Conservation (phyloP, 1,140 invertebrate species). For the Drosophila melanica region DNA sequence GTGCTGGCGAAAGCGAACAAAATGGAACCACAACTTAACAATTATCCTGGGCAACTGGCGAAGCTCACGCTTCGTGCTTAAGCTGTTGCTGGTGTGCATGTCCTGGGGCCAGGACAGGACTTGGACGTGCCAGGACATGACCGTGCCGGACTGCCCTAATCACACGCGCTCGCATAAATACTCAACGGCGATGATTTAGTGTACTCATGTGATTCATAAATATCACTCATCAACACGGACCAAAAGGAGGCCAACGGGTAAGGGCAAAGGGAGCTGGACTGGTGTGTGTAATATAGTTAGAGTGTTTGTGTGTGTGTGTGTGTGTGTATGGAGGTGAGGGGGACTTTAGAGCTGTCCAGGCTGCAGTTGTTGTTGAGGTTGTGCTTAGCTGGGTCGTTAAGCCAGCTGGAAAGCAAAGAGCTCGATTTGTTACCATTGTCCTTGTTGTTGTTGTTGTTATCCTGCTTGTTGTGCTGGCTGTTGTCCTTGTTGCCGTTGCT, state of each 20-base stretch:
- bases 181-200: slow-evolving; percentile 56
- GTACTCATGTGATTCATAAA: slow-evolving; percentile 75
- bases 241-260: background rate
- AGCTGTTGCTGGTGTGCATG: slow-evolving; percentile 11
- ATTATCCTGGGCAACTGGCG: slow-evolving; percentile 38
- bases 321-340: background rate
- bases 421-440: slow-evolving; percentile 15
- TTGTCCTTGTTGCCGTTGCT: background rate
- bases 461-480: background rate
- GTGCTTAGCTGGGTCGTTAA: slow-evolving; percentile 31
- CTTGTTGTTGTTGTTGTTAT: slow-evolving; percentile 15
- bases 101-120: background rate
- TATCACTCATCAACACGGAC: slow-evolving; percentile 61
- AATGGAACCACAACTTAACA: slow-evolving; percentile 29
- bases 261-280: background rate
- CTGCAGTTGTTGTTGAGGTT: background rate
- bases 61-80: slow-evolving; percentile 41
- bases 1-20: background rate
- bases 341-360: background rate
- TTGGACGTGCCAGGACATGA: slow-evolving; percentile 30
- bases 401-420: slow-evolving; percentile 4
- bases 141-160: slow-evolving; percentile 44
- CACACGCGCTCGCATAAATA: slow-evolving; percentile 50
- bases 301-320: background rate
- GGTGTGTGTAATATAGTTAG: background rate